A percentile compares a stretch with the other conserved stretches of the same genome.
phyloP scores from a whole-genome alignment of 35 echinoderm and acorn worm genomes.

The Apostichopus japonicus region DNA sequence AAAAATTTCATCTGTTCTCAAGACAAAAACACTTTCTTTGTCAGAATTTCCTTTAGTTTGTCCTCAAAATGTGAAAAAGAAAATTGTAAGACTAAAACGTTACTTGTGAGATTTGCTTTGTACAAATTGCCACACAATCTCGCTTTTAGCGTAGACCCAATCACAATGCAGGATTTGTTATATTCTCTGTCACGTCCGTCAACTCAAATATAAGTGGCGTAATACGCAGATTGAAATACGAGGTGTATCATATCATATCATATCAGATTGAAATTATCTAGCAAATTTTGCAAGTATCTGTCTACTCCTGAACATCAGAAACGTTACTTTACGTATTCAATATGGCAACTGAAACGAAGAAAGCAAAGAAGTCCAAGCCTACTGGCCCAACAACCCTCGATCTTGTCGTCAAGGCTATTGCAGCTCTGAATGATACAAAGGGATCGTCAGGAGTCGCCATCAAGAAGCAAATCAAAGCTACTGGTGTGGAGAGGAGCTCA shows the following conservation, averaged over 20 bases:
- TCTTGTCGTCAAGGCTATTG: conserved; percentile 16
- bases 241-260: no score
- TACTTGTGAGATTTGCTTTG: not conserved
- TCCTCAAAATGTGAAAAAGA: not conserved
- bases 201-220: not conserved
- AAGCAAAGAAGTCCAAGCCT: conserved; percentile 2
- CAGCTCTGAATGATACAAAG: conserved; percentile 27
- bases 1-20: no score
- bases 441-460: conserved; percentile 28
- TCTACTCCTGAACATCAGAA: no score
- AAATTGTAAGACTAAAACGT: conserved; percentile 15
- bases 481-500: conserved; percentile 7
- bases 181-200: conserved; percentile 34
- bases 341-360: not conserved
- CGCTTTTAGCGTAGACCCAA: not conserved
- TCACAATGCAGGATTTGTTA: not conserved
- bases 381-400: conserved; percentile 23
- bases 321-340: no score
- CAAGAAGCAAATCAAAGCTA: conserved; percentile 32
- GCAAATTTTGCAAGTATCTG: not conserved
- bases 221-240: no score
- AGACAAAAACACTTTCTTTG: no score
- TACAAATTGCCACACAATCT: not conserved
- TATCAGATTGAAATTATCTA: no score
- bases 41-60: no score